These are phyloP conservation scores for Dromius quadrimaculatus DNA, from an alignment of 2,888 invertebrate species.

Conservation along the genomic window DNA sequence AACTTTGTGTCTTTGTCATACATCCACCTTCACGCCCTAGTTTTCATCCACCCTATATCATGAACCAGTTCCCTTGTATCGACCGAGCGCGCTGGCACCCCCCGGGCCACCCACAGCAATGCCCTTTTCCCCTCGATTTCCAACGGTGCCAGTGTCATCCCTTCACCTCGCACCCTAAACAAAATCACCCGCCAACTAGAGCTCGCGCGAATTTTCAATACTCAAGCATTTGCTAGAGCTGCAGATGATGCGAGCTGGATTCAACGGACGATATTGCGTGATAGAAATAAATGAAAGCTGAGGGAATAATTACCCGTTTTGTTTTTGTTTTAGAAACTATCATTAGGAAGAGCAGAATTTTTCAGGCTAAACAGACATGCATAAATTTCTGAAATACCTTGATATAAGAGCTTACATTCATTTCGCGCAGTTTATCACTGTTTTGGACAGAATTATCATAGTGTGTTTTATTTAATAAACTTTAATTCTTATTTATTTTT, in stretches of 20 bases:
- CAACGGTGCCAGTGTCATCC: neutral
- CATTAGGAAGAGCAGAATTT: no score
- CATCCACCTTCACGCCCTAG: neutral
- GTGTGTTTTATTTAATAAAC: no score
- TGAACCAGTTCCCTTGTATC: neutral
- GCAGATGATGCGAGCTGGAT: no score
- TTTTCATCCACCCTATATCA: neutral
- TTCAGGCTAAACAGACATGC: no score
- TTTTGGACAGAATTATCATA: no score
- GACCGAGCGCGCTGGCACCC: neutral
- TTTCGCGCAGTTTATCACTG: no score
- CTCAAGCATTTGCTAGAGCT: neutral
- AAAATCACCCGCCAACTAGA: neutral
- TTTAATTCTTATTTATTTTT: no score
- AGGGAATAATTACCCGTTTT: neutral
- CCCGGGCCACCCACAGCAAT: neutral
- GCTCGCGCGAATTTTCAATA: neutral
- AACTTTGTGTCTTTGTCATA: constrained; percentile 8
- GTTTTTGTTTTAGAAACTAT: no score
- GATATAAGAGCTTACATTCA: no score
- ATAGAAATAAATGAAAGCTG: neutral
- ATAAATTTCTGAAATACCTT: no score
- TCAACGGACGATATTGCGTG: no score
- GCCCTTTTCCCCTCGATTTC: no score
- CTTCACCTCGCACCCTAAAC: neutral